Evolutionary conservation across 2,797 vertebrate genomes (phyloP).

Genomic region (Trichosurus vulpecula): DNA sequence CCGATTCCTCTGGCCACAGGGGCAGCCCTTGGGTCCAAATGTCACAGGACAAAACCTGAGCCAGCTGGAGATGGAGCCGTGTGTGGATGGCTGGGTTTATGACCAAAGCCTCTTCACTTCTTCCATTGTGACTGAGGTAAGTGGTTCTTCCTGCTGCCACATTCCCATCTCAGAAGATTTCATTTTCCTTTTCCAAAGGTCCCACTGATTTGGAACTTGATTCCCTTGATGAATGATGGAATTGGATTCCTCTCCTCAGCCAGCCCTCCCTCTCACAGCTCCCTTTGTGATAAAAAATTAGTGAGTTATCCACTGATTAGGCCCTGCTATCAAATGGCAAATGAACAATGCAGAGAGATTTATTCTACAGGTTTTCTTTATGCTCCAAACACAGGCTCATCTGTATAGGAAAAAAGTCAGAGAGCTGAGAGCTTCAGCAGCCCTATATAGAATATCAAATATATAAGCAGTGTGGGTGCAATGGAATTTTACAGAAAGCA

Average conservation of each 20-base stretch:
- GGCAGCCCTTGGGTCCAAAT: constrained; percentile 81
- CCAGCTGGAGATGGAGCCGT: constrained; percentile 80
- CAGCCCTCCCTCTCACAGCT: neutral
- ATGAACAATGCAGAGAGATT: neutral
- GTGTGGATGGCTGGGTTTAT: constrained; percentile 88
- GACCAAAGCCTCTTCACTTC: constrained; percentile 82
- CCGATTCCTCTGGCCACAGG: constrained; percentile 83
- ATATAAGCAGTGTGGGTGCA: neutral
- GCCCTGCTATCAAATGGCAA: neutral
- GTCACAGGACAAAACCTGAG: neutral
- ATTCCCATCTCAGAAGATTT: neutral
- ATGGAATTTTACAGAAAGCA: neutral
- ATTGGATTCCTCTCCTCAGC: neutral
- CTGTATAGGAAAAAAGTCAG: neutral
- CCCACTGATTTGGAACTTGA: neutral
- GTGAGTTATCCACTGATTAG: neutral
- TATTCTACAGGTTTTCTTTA: neutral
- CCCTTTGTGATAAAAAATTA: neutral
- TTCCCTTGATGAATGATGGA: neutral
- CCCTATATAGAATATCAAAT: neutral
- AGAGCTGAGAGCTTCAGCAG: neutral
- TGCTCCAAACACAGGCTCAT: neutral
- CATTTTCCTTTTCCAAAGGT: neutral
- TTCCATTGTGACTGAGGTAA: constrained; percentile 88
- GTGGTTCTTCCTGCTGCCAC: neutral